Conservation (phyloP, 2,797 vertebrate genomes). For the Ibycter americanus region DNA sequence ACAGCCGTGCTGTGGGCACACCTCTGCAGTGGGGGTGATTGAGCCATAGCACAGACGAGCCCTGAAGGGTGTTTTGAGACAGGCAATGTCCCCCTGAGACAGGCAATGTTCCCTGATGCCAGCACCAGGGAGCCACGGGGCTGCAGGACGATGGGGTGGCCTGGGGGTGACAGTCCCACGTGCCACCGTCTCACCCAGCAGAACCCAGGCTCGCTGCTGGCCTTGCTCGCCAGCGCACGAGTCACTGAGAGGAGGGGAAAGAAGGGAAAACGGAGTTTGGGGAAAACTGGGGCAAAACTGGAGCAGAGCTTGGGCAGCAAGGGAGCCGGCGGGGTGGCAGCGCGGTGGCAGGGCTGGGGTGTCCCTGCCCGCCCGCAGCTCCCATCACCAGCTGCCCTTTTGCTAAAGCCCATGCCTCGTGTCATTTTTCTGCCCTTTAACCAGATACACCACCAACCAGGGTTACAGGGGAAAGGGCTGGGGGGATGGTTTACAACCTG, state of each 20-base stretch:
- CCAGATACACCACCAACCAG: background rate
- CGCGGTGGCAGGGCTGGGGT: background rate
- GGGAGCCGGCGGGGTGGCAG: background rate
- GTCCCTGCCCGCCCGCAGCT: background rate
- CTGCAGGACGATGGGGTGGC: accelerated
- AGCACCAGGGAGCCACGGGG: accelerated
- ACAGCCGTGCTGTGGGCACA: accelerated
- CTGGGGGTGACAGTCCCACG: accelerated
- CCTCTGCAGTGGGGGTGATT: accelerated
- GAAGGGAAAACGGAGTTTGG: background rate
- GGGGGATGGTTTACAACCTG: accelerated
- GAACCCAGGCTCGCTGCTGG: accelerated
- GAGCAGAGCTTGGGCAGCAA: background rate
- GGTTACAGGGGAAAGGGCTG: background rate
- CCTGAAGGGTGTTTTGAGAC: background rate
- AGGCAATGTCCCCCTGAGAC: background rate
- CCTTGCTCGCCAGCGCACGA: background rate
- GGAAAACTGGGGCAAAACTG: background rate
- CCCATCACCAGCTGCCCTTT: background rate
- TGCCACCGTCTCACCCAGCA: accelerated
- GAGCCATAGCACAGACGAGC: accelerated
- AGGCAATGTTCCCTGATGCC: background rate
- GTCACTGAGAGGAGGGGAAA: background rate
- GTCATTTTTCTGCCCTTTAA: background rate
- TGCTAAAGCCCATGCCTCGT: background rate